Evolutionary conservation across 64 coral and sea anemone genomes (phyloP).

Genomic region (Pocillopora damicornis): DNA sequence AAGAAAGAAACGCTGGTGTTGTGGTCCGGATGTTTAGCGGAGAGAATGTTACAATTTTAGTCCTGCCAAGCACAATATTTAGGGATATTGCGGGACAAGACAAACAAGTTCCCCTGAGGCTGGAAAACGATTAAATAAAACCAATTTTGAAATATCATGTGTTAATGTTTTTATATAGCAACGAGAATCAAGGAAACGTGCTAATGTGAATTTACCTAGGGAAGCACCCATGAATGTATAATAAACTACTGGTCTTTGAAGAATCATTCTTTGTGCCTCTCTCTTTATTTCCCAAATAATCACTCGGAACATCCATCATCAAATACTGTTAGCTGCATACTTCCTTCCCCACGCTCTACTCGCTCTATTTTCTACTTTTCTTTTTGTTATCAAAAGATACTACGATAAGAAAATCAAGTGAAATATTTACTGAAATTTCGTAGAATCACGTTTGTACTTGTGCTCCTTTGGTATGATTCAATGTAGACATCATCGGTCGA

Average conservation of each 20-base stretch:
- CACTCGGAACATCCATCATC: too few relatives aligned
- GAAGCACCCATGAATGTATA: background rate
- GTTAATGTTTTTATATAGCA: background rate
- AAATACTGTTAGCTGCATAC: too few relatives aligned
- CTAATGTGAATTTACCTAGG: background rate
- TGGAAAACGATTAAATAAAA: background rate
- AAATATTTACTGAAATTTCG: too few relatives aligned
- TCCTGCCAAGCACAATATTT: background rate
- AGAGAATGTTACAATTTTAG: background rate
- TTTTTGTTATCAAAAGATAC: too few relatives aligned
- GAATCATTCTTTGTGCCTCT: background rate
- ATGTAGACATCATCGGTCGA: too few relatives aligned
- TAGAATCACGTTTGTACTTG: too few relatives aligned
- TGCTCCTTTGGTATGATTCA: too few relatives aligned
- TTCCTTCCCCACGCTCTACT: too few relatives aligned
- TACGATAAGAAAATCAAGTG: too few relatives aligned
- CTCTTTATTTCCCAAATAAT: too few relatives aligned
- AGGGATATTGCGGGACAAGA: background rate
- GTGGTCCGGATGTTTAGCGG: background rate
- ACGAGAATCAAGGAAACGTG: background rate
- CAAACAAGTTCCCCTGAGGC: background rate
- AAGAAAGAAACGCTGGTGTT: constrained; percentile 4
- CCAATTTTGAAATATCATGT: too few relatives aligned
- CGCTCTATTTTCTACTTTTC: too few relatives aligned
- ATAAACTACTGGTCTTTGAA: background rate